Base-by-base conservation (phyloP, 1,140 invertebrate species). In the Phenacoccus solenopsis region DNA sequence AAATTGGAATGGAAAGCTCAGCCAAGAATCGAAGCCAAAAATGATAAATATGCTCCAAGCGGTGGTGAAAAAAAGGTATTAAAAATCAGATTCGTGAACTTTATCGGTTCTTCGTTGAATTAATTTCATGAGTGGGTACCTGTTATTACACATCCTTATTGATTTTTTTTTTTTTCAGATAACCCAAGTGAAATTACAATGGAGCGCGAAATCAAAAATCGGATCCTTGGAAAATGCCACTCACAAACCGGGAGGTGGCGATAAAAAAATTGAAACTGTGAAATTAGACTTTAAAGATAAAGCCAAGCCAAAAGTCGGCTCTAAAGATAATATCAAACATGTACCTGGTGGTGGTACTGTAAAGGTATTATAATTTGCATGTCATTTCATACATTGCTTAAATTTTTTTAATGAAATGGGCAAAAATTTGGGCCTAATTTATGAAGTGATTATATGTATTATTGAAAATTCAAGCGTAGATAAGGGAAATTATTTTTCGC, bases 171-270 rank as follows among this genome's bases (percentile, higher is more conserved):
- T 3, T 9, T 49, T 49, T 16, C 78, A 93, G 90, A 93, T 93
- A 75, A 80, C 86, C 71, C 86, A 89, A 75, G 87, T 90, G 72
- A 94, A 94, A 80, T 81, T 96, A 70, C 86, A 91, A 75, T 97
- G 94, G 93, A 93, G 91, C 74, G 93, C 91, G 0, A 92, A 94
- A 80, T 88, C 92, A 21, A 96, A 96, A 83, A 85, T 97, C 70
- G 94, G 93, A 27, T 96, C 94, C 0, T 79, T 97, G 73, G 91
- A 95, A n/a, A 97, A 98, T 78, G 84, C 91, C n/a, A 84, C 87
- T 3, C 89, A 98, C 79, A 94, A 90, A 76, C 91, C 94, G 1
- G 92, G 92, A 32, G 94, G 94, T 28, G 94, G 93, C 27, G 90
- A 92, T 74, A 93, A 93, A 78, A 96, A 95, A 81, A 93, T 96